Conservation (phyloP, 37 sponge, comb jelly and placozoan species). For the Oscarella lobularis region DNA sequence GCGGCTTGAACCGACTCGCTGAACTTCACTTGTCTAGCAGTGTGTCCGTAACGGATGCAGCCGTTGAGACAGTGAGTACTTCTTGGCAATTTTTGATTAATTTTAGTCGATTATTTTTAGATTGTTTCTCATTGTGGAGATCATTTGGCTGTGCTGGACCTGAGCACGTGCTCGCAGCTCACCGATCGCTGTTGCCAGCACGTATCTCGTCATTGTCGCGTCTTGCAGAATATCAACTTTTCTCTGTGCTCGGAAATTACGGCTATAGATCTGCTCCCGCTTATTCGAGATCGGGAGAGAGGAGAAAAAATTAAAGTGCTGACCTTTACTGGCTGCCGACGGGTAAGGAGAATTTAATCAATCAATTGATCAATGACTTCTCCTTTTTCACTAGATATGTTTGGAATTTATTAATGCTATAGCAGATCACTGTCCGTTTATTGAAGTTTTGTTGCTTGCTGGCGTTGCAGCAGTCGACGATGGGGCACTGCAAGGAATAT, state of each 20-base stretch:
- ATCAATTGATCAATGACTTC: neutral
- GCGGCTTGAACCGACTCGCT: neutral
- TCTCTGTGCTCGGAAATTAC: conserved; percentile 29
- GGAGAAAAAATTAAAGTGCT: conserved; percentile 3
- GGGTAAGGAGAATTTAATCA: neutral
- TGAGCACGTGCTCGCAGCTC: conserved; percentile 41
- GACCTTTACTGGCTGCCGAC: conserved; percentile 14
- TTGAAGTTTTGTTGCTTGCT: conserved; percentile 43
- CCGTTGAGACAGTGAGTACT: too few species aligned
- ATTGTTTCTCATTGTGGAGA: conserved; percentile 22
- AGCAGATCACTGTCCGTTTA: conserved; percentile 30
- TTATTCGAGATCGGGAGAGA: conserved; percentile 20
- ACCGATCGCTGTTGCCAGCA: conserved; percentile 35
- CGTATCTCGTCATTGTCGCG: conserved; percentile 30
- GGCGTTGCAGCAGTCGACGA: conserved; percentile 45
- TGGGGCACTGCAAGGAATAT: conserved; percentile 22
- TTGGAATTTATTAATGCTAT: conserved; percentile 18
- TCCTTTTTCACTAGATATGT: conserved; percentile 14
- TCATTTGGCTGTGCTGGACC: conserved; percentile 26
- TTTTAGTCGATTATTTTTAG: conserved; percentile 11
- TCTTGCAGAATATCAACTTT: conserved; percentile 34
- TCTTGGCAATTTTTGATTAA: neutral
- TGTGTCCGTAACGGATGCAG: too few species aligned
- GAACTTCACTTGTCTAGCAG: neutral
- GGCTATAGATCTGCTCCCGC: conserved; percentile 12